phyloP scores from a whole-genome alignment of 2,888 invertebrate species.

The Yponomeuta malinellus region DNA sequence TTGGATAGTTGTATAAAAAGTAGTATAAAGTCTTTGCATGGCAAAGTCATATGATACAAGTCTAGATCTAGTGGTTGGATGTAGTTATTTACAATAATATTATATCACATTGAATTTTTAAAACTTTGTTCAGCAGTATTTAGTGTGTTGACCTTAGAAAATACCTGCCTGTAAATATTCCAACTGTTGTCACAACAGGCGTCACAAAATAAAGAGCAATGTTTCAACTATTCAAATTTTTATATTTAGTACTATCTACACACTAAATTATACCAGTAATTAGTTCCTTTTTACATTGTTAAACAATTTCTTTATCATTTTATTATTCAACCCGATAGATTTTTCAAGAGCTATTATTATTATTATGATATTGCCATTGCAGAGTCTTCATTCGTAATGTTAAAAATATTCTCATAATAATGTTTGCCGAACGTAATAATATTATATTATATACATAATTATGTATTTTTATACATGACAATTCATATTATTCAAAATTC shows the following conservation, averaged over 20 bases:
- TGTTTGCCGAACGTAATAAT: conserved; percentile 59
- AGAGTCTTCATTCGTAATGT: conserved; percentile 45
- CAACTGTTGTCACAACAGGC: conserved; percentile 21
- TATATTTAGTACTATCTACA: conserved; percentile 1
- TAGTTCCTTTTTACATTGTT: conserved; percentile 7
- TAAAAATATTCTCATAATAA: conserved; percentile 52
- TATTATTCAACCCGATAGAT: neutral
- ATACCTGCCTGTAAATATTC: neutral
- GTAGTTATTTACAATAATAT: conserved; percentile 13
- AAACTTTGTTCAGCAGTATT: neutral
- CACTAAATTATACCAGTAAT: conserved; percentile 18
- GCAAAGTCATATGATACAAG: conserved; percentile 6
- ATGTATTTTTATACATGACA: too few relatives aligned
- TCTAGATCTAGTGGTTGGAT: conserved; percentile 18
- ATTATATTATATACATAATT: neutral
- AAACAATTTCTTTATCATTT: neutral
- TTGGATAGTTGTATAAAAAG: conserved; percentile 42
- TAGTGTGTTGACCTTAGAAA: neutral
- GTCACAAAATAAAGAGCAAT: conserved; percentile 22
- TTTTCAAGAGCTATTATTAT: neutral
- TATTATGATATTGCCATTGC: conserved; percentile 40
- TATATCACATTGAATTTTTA: neutral
- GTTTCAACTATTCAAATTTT: conserved; percentile 17
- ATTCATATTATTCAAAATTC: conserved; percentile 62
- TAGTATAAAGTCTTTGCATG: conserved; percentile 21